Base-by-base conservation (phyloP, 2,888 invertebrate genomes). In the Noctua comes region DNA sequence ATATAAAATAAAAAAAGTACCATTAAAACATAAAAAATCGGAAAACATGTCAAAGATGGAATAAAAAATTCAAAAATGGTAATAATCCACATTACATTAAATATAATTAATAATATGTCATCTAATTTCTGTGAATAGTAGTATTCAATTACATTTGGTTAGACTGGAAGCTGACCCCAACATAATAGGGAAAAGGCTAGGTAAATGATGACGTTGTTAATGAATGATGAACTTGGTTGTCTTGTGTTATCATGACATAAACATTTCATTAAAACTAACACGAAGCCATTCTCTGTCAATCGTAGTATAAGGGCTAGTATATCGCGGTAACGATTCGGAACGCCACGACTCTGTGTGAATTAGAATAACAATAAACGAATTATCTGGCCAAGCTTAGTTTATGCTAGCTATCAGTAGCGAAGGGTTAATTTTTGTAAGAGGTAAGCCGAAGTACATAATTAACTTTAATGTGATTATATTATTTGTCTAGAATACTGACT, bases 281-380 rank as follows among this genome's bases (percentile, higher is more conserved):
- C n/a, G 75, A 36, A 2, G 64, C 64, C 71, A 78, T 65, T 80
- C 31, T 76, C 16, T 16, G 13, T 72, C 51, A 40, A 57, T 6
- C 31, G 24, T 3, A 51, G 40, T 72, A 72, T 65, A 48, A 21
- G 13, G 21, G 24, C 16, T 21, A 16, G 64, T 27, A 36, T 24
- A 51, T 24, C 16, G 57, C 81, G 85, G 91, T 91, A 93, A 91
- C 92, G 91, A 92, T 86, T 88, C 83, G 83, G 88, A 91, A 89
- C 91, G 84, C 91, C 93, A 94, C 94, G 93, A 76, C 91, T 93
- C 91, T 91, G 92, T 92, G 93, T 92, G 93, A 93, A 94, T 94
- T 94, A 91, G 91, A 93, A 91, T 93, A 91, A 93, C 92, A 94
- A 94, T 93, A 94, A 93, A 93, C 92, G 91, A 93, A 94, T 94